These are phyloP conservation scores for Bicyclus anynana DNA, from an alignment of 1,140 invertebrate genomes.

Conservation along the genomic window DNA sequence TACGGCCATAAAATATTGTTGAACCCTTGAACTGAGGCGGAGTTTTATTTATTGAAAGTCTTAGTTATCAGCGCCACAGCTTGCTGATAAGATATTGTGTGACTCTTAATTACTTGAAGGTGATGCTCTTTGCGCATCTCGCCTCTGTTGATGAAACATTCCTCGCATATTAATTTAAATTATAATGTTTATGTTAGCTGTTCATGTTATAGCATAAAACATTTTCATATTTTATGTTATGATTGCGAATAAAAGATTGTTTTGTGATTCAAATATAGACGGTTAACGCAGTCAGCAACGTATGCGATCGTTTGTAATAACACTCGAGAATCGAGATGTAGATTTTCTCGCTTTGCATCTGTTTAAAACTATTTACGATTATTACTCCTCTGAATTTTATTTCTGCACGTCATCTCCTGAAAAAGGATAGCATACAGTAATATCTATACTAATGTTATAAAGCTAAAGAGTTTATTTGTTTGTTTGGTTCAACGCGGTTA, in stretches of 20 bases:
- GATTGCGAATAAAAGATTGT: no score
- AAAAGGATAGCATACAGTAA: background rate
- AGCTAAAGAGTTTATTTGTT: no score
- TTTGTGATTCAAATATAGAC: background rate
- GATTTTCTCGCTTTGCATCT: background rate
- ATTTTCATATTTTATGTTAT: no score
- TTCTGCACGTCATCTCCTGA: background rate
- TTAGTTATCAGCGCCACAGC: constrained; percentile 52
- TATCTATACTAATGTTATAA: no score
- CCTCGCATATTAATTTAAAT: no score
- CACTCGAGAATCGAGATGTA: background rate
- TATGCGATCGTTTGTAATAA: no score
- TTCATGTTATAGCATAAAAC: no score
- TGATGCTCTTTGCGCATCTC: constrained; percentile 41
- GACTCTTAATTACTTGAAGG: constrained; percentile 52
- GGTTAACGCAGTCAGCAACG: no score
- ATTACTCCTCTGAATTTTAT: background rate
- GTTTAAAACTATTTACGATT: constrained; percentile 2
- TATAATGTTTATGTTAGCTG: no score
- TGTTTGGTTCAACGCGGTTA: no score
- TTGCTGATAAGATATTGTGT: constrained; percentile 53
- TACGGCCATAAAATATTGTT: constrained; percentile 18
- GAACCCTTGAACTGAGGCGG: constrained; percentile 17
- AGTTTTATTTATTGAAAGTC: constrained; percentile 47
- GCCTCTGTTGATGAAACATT: constrained; percentile 14